Evolutionary conservation across 2,113 vertebrate species (phyloP), one percentile per base, ranked within the genome.

Genomic region (Channa maculata): DNA sequence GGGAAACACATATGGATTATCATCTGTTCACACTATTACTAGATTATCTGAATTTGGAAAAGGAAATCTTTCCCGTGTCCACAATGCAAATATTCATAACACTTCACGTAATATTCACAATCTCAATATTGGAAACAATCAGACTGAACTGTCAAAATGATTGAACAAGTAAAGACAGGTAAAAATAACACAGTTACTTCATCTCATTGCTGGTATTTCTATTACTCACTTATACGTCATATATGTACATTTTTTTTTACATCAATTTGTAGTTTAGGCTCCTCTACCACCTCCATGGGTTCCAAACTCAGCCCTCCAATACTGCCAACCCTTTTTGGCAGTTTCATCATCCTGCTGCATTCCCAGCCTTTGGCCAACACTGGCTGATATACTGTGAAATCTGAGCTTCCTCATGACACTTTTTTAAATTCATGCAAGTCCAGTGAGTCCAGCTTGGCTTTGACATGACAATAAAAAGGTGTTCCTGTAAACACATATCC

Each of bases 1-100:
- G 34, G 11, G 52, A 73, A 54, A 84, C 37, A 59, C 69, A 84
- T 71, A 85, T 78, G 78, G 54, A 57, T 65, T 37, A 48, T 79
- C 77, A 84, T 79, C 75, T 86, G 76, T 69, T 89, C 41, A 53
- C 50, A 75, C 53, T 79, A 37, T 55, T 15, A 10, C 44, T 65
- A 54, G 54, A 75, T 64, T 24, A 67, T 77, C 76, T 61, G 69
- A 58, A 65, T 65, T 46, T 38, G 54, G n/a, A 68, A 34, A 12
- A 10, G 52, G 55, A 63, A 72, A 48, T 69, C 55, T 67, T 71
- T 85, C 68, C 79, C 58, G 49, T 60, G 39, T 63, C 45, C 62
- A 64, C 8, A 65, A 48, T 49, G 52, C 52, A 65, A 49, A 73
- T 38, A 66, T 65, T 6, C 12, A 66, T 10, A 58, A 11, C 58